Conservation (phyloP, 2,113 vertebrate species). For the Larimichthys crocea region DNA sequence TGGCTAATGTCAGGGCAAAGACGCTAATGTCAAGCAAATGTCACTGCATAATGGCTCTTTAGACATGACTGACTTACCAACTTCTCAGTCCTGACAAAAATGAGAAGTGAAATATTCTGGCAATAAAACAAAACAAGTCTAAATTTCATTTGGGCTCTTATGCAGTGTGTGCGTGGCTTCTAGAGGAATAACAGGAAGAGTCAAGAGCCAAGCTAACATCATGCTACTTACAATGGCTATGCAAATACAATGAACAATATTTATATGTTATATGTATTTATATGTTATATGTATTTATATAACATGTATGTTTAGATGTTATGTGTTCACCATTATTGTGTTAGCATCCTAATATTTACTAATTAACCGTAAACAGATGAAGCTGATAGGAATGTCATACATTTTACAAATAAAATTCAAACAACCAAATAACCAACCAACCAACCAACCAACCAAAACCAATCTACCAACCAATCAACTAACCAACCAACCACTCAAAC, state of each 20-base stretch:
- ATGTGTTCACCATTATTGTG: background rate
- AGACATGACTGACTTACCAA: conserved; percentile 48
- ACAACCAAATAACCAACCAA: too few relatives aligned
- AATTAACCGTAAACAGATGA: background rate
- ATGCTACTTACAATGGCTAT: background rate
- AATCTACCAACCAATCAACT: too few relatives aligned
- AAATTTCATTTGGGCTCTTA: conserved; percentile 20
- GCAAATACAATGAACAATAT: too few relatives aligned
- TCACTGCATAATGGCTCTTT: conserved; percentile 65
- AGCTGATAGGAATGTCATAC: background rate
- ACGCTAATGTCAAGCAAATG: conserved; percentile 73
- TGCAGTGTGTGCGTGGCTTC: background rate
- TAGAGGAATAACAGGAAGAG: background rate
- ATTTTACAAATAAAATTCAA: too few relatives aligned
- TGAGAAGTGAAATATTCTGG: conserved; percentile 27
- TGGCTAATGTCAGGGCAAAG: conserved; percentile 65
- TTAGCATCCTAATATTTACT: background rate
- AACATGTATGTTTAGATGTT: too few relatives aligned
- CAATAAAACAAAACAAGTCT: background rate
- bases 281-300: too few relatives aligned
- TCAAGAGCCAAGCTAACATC: background rate
- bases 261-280: background rate
- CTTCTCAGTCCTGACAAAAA: conserved; percentile 26
- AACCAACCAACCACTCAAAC: too few relatives aligned
- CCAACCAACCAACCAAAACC: too few relatives aligned